Conservation (phyloP, 2,888 invertebrate species). For the Colletes collaris region DNA sequence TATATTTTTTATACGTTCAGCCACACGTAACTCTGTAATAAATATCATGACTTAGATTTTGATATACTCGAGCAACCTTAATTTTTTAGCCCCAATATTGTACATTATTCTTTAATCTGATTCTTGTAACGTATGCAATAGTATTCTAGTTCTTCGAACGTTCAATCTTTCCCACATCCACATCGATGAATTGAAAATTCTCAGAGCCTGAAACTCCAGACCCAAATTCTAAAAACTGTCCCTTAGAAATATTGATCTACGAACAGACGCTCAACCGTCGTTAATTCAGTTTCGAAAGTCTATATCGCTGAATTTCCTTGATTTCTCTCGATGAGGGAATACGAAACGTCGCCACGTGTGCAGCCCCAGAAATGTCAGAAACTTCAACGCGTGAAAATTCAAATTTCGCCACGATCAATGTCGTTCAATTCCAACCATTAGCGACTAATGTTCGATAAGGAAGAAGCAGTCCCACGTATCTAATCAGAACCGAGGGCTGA, state of each 20-base stretch:
- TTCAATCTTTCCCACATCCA: too few relatives aligned
- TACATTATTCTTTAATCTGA: too few relatives aligned
- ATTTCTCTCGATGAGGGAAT: not conserved
- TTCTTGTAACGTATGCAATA: too few relatives aligned
- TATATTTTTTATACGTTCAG: too few relatives aligned
- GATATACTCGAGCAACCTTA: too few relatives aligned
- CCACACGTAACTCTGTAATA: too few relatives aligned
- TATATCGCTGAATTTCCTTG: too few relatives aligned
- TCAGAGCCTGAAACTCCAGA: not conserved
- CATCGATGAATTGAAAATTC: too few relatives aligned
- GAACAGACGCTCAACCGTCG: not conserved
- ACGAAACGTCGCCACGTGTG: not conserved
- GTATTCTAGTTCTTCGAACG: too few relatives aligned
- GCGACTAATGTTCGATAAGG: constrained; percentile 29
- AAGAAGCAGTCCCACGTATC: constrained; percentile 29
- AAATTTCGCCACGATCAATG: constrained; percentile 16
- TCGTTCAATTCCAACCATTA: constrained; percentile 15
- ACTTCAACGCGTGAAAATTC: not conserved
- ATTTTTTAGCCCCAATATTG: too few relatives aligned
- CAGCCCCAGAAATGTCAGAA: not conserved
- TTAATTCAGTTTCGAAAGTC: too few relatives aligned
- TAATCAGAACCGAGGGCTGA: constrained; percentile 54
- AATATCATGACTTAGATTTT: too few relatives aligned
- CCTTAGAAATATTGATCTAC: not conserved
- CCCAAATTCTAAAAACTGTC: not conserved